Evolutionary conservation across 35 echinoderm and acorn worm genomes (phyloP), one percentile per base, ranked within the genome.

Genomic region (Eucidaris tribuloides): DNA sequence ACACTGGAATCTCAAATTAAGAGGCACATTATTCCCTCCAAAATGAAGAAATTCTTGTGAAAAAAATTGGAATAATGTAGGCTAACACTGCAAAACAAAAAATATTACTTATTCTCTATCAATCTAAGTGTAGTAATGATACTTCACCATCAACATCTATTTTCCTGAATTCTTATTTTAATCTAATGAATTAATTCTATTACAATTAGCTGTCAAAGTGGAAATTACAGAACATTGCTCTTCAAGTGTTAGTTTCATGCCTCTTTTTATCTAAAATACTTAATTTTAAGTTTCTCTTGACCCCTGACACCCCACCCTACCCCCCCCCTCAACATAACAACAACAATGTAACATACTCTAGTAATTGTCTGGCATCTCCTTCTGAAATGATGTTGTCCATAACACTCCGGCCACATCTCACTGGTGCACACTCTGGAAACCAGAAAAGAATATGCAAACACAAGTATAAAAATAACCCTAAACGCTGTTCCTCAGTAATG

Each of bases 371-470:
- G n/a, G 84, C 84, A 27, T 87, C 84, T 43, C 36, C 57, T 39
- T 78, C 42, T 35, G 49, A 78, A 40, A 87, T 23, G 64, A 78
- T 76, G 38, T 52, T 28, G 29, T 87, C 84, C 84, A 87, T 87
- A 1, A 87, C 55, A 18, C 77, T 60, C 46, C 84, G 57, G 0
- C 74, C 70, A 79, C 84, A 87, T 24, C 52, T 30, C 19, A 40
- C 79, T 13, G 84, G 84, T 19, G 84, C 84, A 87, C 84, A 87
- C 36, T 77, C 84, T 87, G 55, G 14, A 52, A 72, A 40, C 17
- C 2, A n/a, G 3, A 77, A 22, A 34, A 20, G 37, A 3, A 68
- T 11, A 68, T 0, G 20, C 30, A 68, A 68, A 68, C 5, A 68
- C n/a, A n/a, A n/a, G n/a, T n/a, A n/a, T n/a, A n/a, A n/a, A n/a